These are phyloP conservation scores for Prunella fulvescens DNA, from an alignment of 2,113 vertebrate species.

Conservation along the genomic window DNA sequence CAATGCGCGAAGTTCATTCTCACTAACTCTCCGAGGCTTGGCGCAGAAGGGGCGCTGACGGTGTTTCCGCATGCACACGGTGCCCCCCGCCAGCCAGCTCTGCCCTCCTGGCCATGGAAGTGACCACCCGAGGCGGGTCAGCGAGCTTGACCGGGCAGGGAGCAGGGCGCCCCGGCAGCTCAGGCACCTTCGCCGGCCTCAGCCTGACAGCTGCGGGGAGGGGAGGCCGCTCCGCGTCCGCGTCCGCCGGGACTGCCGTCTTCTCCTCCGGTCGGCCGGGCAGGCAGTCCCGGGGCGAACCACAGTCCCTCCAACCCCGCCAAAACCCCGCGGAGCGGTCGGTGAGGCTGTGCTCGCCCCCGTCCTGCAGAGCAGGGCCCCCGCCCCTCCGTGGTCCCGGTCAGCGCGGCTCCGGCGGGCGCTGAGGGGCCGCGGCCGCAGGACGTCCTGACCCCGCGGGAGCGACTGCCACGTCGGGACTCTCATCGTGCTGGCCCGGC, in stretches of 20 bases:
- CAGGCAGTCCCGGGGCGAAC: not conserved
- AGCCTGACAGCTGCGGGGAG: not conserved
- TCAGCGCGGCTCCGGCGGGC: not conserved
- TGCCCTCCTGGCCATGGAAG: slow-evolving; percentile 46
- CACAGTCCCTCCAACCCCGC: not conserved
- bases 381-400: not conserved
- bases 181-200: not conserved
- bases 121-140: not conserved
- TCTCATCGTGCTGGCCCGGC: not conserved
- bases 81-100: not conserved
- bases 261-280: not conserved
- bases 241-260: not conserved
- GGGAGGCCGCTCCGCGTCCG: not conserved
- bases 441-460: not conserved
- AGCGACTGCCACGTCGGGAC: not conserved
- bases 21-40: not conserved
- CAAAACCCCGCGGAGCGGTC: not conserved
- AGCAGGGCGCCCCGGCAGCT: not conserved
- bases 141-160: not conserved
- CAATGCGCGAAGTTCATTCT: not conserved
- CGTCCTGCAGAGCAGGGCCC: not conserved
- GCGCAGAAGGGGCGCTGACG: not conserved
- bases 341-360: not conserved
- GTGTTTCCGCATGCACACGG: not conserved
- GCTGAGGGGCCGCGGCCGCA: not conserved